These are phyloP conservation scores for Drosophila atroscutellata DNA, from an alignment of 2,888 invertebrate genomes.

Conservation along the genomic window DNA sequence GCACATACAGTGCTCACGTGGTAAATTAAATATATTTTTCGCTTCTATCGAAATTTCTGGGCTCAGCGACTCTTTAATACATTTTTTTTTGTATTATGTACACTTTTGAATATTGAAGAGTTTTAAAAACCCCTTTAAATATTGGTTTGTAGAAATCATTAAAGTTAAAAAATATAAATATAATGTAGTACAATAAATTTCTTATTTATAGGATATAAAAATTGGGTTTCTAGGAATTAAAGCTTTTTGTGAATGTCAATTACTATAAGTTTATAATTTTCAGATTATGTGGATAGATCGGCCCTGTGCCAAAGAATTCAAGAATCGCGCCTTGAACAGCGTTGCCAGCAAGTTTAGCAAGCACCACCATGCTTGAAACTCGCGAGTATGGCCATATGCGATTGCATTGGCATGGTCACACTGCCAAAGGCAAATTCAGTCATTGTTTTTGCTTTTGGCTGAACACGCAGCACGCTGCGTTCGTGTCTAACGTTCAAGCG, in stretches of 20 bases:
- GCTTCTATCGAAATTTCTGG: slow-evolving; percentile 1
- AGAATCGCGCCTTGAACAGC: slow-evolving; percentile 3
- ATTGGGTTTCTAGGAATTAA: neutral
- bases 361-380: neutral
- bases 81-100: neutral
- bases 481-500: slow-evolving; percentile 43
- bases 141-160: slow-evolving; percentile 6
- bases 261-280: neutral
- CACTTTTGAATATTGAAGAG: neutral
- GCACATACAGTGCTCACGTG: neutral
- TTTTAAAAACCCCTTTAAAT: neutral
- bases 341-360: slow-evolving; percentile 24
- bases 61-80: neutral
- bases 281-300: neutral
- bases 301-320: neutral
- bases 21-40: neutral
- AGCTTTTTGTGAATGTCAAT: neutral
- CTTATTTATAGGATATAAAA: slow-evolving; percentile 1
- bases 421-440: slow-evolving; percentile 29
- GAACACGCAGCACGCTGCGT: slow-evolving; percentile 41
- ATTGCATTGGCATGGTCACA: slow-evolving; percentile 15
- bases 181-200: neutral
- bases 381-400: neutral
- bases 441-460: slow-evolving; percentile 53
- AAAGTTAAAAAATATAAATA: slow-evolving; percentile 4